phyloP scores from a whole-genome alignment of 2,113 vertebrate genomes.

The Brienomyrus brachyistius region DNA sequence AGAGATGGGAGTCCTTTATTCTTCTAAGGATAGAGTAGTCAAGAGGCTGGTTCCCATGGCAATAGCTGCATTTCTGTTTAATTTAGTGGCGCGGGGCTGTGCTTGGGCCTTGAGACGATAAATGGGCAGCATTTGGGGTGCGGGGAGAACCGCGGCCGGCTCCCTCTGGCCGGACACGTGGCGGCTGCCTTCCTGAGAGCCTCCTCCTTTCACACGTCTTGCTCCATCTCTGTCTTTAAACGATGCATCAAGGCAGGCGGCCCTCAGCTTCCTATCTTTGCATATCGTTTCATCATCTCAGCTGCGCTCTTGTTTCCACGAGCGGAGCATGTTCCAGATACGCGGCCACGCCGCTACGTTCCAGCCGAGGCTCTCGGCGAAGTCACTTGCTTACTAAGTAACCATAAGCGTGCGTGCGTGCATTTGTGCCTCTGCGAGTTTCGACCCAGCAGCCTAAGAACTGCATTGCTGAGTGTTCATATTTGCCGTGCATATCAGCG shows the following conservation, averaged over 20 bases:
- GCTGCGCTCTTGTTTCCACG: neutral
- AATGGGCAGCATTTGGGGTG: slow-evolving; percentile 25
- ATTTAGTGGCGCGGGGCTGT: slow-evolving; percentile 20
- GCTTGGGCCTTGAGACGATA: slow-evolving; percentile 36
- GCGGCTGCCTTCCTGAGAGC: neutral
- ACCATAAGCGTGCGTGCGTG: neutral
- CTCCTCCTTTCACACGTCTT: neutral
- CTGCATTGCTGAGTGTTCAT: neutral
- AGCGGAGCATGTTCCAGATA: neutral
- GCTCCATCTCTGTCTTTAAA: neutral
- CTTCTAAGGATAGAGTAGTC: slow-evolving; percentile 50
- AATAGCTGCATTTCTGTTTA: slow-evolving; percentile 47
- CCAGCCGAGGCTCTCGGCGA: neutral
- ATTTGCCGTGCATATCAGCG: neutral
- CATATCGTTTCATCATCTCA: slow-evolving; percentile 14
- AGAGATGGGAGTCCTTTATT: slow-evolving; percentile 62
- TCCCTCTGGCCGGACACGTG: too few relatives aligned
- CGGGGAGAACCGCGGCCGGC: slow-evolving; percentile 8
- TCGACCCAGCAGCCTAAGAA: neutral
- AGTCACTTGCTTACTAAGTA: neutral
- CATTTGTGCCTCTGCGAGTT: neutral
- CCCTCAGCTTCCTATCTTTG: neutral
- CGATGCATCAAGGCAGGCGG: neutral
- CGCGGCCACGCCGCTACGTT: neutral
- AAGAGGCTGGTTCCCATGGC: slow-evolving; percentile 70